phyloP scores from a whole-genome alignment of 2,888 invertebrate genomes.

The Bellardia pandia region DNA sequence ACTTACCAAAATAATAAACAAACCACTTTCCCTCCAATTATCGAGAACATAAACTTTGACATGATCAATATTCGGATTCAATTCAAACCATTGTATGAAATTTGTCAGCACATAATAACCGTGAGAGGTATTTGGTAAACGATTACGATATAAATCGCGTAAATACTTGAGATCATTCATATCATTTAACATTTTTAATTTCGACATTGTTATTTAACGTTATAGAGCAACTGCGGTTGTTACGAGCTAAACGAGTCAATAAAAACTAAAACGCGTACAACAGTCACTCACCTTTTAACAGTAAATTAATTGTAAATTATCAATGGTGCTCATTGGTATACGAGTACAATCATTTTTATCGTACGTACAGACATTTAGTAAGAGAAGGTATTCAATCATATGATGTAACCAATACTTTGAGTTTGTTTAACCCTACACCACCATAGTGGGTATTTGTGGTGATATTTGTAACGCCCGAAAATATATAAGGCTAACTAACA shows the following conservation, averaged over 20 bases:
- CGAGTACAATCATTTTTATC: background rate
- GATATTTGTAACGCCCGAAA: too few species aligned
- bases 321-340: too few species aligned
- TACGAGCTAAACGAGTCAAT: conserved; percentile 4
- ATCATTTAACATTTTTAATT: conserved; percentile 52
- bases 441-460: too few species aligned
- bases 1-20: conserved; percentile 76
- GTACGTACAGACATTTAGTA: background rate
- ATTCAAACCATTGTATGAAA: conserved; percentile 76
- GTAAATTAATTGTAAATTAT: background rate
- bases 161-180: conserved; percentile 59
- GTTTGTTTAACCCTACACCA: too few species aligned
- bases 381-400: too few species aligned
- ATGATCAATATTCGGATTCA: conserved; percentile 70
- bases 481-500: too few species aligned
- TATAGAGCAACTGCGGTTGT: background rate
- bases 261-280: background rate
- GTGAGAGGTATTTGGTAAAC: conserved; percentile 29
- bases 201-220: conserved; percentile 29
- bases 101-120: conserved; percentile 79
- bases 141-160: conserved; percentile 47
- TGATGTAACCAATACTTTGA: too few species aligned
- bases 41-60: conserved; percentile 76
- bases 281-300: background rate
- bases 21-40: conserved; percentile 77